Evolutionary conservation across 1,140 invertebrate species (phyloP), one percentile per base, ranked within the genome.

Genomic region (Aphidius ervi): DNA sequence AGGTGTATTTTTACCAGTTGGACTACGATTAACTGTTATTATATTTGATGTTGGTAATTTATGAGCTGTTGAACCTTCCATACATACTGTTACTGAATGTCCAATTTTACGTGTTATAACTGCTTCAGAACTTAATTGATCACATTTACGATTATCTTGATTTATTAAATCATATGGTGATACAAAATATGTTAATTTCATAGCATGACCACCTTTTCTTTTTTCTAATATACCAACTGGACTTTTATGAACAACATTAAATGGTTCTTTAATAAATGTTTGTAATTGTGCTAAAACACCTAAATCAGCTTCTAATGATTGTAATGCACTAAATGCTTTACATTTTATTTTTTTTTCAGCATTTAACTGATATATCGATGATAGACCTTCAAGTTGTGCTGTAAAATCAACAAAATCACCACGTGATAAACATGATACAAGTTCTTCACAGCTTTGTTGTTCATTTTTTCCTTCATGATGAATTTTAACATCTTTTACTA

Each of bases 321-420:
- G 91, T 31, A 98, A 78, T 31, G 95, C 93, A 71, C 91, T 88
- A 72, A 93, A 97, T 5, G 93, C 93, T 81, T 97, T 96, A 53
- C 88, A 90, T 79, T 97, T 98, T 2, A 92, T 87, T 80, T 94
- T 96, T 73, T 95, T 95, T 71, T 98, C 94, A 8, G 93, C 93
- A 80, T 94, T 94, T 10, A 97, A 80, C 74, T 95, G 92, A 76
- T 97, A 98, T 64, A 97, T 95, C 4, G 93, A 90, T 46, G 88
- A 87, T 43, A 98, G 83, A 5, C 93, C 94, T 81, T 96, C 92
- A 5, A 98, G 76, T 77, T 98, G 95, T 4, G 88, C 86, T 1
- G 92, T 92, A 72, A 97, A 97, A 78, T 95, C 93, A n/a, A 88
- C 82, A 81, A 97, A 97, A 78, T 97, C 91, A 31, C 92, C 88